Conservation (phyloP, 2,888 invertebrate genomes). For the Drosophila conformis region DNA sequence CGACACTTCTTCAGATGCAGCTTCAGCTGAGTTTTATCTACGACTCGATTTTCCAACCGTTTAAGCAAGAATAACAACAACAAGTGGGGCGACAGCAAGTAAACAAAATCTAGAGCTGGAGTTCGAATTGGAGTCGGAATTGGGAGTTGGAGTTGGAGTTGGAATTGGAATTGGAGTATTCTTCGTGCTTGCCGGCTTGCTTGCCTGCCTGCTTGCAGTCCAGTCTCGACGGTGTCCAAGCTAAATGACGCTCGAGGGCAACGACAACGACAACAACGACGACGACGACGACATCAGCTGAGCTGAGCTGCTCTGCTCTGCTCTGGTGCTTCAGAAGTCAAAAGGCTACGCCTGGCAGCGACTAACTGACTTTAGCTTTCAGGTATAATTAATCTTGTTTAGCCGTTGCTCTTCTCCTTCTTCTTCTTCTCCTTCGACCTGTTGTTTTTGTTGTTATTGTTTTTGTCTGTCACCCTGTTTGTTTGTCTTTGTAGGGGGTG, state of each 20-base stretch:
- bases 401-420: constrained; percentile 45
- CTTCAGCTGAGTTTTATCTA: constrained; percentile 70
- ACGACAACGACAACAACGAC: constrained; percentile 50
- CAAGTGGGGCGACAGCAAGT: constrained; percentile 42
- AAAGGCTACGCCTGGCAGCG: constrained; percentile 74
- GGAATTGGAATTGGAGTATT: not conserved
- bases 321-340: constrained; percentile 61
- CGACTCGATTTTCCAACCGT: constrained; percentile 74
- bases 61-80: constrained; percentile 64
- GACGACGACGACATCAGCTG: constrained; percentile 9
- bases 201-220: constrained; percentile 13
- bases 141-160: not conserved
- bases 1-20: constrained; percentile 63
- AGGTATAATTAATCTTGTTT: constrained; percentile 84
- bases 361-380: constrained; percentile 76
- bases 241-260: constrained; percentile 76
- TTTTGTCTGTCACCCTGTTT: constrained; percentile 68
- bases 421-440: constrained; percentile 17
- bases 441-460: constrained; percentile 31
- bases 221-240: constrained; percentile 35
- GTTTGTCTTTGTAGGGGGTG: constrained; percentile 56
- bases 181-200: constrained; percentile 9
- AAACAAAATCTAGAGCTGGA: constrained; percentile 58
- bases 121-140: not conserved
- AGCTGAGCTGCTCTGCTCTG: not conserved